Evolutionary conservation across 1,140 invertebrate species (phyloP).

Genomic region (Sweltsa coloradensis): DNA sequence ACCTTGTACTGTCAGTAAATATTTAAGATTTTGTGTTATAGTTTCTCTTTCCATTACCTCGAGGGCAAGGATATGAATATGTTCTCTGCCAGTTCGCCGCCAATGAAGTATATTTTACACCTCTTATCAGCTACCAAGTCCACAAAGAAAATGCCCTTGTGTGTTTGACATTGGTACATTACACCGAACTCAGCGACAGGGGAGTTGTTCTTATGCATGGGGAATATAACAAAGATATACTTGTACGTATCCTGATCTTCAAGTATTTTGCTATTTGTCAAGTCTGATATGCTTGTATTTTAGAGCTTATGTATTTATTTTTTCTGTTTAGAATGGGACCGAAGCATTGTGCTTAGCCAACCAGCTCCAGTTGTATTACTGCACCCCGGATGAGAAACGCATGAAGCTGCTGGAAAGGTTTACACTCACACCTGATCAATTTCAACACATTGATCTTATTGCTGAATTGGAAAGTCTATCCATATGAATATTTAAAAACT

Average conservation of each 20-base stretch:
- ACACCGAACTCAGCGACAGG: constrained; percentile 66
- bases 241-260: constrained; percentile 28
- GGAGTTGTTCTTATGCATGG: constrained; percentile 76
- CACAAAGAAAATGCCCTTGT: constrained; percentile 87
- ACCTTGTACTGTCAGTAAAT: no score
- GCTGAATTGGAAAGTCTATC: constrained; percentile 63
- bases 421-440: constrained; percentile 54
- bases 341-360: constrained; percentile 79
- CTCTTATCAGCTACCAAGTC: constrained; percentile 73
- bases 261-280: background rate
- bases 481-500: constrained; percentile 17
- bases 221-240: constrained; percentile 72
- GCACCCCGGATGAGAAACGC: constrained; percentile 46
- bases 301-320: background rate
- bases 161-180: constrained; percentile 73
- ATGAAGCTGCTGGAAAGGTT: constrained; percentile 56
- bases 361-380: constrained; percentile 77
- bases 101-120: constrained; percentile 74
- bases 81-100: constrained; percentile 64
- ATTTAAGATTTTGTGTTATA: constrained; percentile 26
- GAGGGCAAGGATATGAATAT: constrained; percentile 79
- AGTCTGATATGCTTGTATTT: background rate
- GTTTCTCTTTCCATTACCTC: constrained; percentile 72
- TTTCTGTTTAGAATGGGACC: constrained; percentile 2
- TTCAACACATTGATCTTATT: constrained; percentile 75